These are phyloP conservation scores for Philotrypesis tridentata DNA, from an alignment of 1,140 invertebrate genomes.

Conservation along the genomic window DNA sequence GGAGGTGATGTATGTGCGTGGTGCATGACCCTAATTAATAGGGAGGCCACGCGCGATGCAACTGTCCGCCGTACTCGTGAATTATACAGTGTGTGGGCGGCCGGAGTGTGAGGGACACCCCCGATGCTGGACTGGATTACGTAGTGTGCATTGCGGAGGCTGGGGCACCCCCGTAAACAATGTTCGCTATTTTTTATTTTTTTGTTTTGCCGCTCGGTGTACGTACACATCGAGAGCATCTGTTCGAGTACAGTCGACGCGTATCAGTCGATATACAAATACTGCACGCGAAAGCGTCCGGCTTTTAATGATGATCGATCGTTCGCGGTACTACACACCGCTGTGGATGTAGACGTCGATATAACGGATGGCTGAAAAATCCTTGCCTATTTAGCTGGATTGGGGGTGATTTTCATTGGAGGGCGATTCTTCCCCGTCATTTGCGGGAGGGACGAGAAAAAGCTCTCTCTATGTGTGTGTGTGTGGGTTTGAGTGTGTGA, in stretches of 20 bases:
- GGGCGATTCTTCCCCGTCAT: background rate
- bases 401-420: background rate
- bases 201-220: background rate
- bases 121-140: slow-evolving; percentile 27
- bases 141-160: slow-evolving; percentile 33
- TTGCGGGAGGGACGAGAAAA: background rate
- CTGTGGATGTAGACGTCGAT: background rate
- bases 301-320: slow-evolving; percentile 6
- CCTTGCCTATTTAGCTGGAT: background rate
- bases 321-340: background rate
- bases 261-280: too few relatives aligned
- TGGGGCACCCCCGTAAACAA: slow-evolving; percentile 52
- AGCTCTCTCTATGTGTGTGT: too few relatives aligned
- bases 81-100: slow-evolving; percentile 59
- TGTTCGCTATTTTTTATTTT: background rate
- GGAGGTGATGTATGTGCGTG: slow-evolving; percentile 67
- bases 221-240: background rate
- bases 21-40: slow-evolving; percentile 73
- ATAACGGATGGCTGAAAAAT: background rate
- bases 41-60: slow-evolving; percentile 69
- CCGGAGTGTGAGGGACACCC: slow-evolving; percentile 38
- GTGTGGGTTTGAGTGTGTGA: too few relatives aligned
- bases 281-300: too few relatives aligned
- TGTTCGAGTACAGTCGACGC: background rate
- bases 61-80: slow-evolving; percentile 66